These are phyloP conservation scores for Ichneumon xanthorius DNA, from an alignment of 2,888 invertebrate genomes.

Conservation along the genomic window DNA sequence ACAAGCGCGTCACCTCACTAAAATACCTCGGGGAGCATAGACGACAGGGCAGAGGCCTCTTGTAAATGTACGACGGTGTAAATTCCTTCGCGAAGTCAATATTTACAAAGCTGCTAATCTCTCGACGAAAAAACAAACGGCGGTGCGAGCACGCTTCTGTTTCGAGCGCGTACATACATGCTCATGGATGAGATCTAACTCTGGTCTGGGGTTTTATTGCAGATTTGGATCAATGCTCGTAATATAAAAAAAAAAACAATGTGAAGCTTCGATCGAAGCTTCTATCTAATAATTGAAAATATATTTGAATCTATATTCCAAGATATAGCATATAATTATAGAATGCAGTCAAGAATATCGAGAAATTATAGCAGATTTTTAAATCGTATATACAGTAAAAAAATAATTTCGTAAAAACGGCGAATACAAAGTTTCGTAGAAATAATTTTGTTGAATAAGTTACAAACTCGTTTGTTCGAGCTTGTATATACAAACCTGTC, in stretches of 20 bases:
- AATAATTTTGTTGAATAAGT: too few species aligned
- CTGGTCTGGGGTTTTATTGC: conserved; percentile 9
- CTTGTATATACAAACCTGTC: too few species aligned
- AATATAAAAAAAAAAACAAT: not conserved
- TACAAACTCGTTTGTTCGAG: too few species aligned
- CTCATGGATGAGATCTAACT: conserved; percentile 33
- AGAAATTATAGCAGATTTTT: too few species aligned
- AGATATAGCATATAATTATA: too few species aligned
- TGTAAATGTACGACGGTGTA: conserved; percentile 17
- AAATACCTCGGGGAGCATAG: conserved; percentile 15
- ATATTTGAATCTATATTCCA: not conserved
- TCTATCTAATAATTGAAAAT: not conserved
- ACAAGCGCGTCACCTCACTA: conserved; percentile 2
- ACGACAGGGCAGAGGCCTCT: not conserved
- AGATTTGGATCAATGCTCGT: not conserved
- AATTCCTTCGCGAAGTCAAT: conserved; percentile 32
- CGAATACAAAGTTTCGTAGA: too few species aligned
- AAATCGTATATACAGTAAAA: too few species aligned
- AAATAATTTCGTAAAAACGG: too few species aligned
- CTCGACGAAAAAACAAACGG: conserved; percentile 38
- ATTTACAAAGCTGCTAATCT: conserved; percentile 46
- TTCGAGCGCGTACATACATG: conserved; percentile 10
- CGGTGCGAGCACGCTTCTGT: conserved; percentile 14
- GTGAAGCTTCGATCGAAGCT: not conserved
- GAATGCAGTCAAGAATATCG: too few species aligned